Conservation (phyloP, 92 coral and sea anemone genomes). For the Nematostella vectensis region DNA sequence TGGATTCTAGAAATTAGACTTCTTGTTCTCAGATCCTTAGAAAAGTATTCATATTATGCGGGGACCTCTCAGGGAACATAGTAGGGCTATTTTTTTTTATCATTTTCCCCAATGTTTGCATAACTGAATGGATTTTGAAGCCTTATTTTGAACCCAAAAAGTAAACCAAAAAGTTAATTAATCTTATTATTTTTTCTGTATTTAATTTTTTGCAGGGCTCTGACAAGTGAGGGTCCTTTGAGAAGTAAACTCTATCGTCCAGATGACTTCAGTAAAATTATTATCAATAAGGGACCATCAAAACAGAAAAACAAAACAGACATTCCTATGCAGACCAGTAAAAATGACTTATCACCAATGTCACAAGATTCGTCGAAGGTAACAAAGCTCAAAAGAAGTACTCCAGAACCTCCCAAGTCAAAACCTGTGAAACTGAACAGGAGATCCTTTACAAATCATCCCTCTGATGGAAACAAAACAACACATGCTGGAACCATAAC, state of each 20-base stretch:
- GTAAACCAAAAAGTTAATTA: too few species aligned
- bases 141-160: not conserved
- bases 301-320: conserved; percentile 3
- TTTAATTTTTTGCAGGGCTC: conserved; percentile 1
- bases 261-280: conserved; percentile 19
- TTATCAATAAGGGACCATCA: conserved; percentile 19
- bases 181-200: not conserved
- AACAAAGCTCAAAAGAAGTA: not conserved
- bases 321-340: not conserved
- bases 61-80: too few species aligned
- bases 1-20: too few species aligned
- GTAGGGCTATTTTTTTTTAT: too few species aligned
- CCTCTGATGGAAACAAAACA: not conserved
- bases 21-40: too few species aligned
- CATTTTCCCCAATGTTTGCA: too few species aligned
- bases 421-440: conserved; percentile 77
- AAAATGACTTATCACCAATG: not conserved
- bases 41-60: too few species aligned
- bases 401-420: conserved; percentile 9
- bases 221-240: not conserved
- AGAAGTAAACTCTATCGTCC: conserved; percentile 16
- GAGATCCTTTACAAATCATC: conserved; percentile 17
- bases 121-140: too few species aligned
- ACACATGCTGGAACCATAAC: not conserved
- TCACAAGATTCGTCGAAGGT: not conserved